Evolutionary conservation across 2,888 invertebrate genomes (phyloP), one percentile per base, ranked within the genome.

Genomic region (Hyposoter dolosus): DNA sequence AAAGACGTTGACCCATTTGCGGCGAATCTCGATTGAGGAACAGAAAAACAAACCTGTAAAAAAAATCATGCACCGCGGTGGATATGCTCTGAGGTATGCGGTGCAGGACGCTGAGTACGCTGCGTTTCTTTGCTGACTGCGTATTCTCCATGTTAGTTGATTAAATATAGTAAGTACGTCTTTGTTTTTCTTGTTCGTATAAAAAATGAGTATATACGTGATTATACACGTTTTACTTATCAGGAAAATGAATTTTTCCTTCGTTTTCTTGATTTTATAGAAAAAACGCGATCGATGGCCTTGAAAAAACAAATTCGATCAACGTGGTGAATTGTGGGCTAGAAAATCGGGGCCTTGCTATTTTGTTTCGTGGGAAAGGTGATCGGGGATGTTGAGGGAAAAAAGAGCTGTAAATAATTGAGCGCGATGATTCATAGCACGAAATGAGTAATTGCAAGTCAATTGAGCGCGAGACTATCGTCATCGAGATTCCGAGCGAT

Each of bases 1-100:
- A 28, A 28, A 1, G 12, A 60, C 2, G 0, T 15, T 1, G 15
- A 28, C 60, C 6, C 5, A 15, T 4, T 28, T 23, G 15, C 6
- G 1, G 28, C 1, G 1, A 15, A 28, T 60, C 4, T 32, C 10
- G 4, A 35, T 35, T 1, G 53, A 50, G n/a, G 19, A 47, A 17
- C 63, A 83, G 23, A 9, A 19, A 23, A 66, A 83, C 88, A 88
- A 88, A 93, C 93, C 88, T 86, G 78, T 93, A 93, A 74, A 93
- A 93, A 71, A 92, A 91, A 40, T 88, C 87, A 78, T 93, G 91
- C 1, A 92, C 91, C 1, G 83, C 69, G 40, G 89, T 87, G 9
- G 93, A 93, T 69, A 93, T 90, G 35, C 85, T 87, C 82, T 90
- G 88, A 4, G 93, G 93, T 82, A 93, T 82, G n/a, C 87, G 90